These are phyloP conservation scores for Acanthurus leucopareius DNA, from an alignment of 2,797 vertebrate species.

Conservation along the genomic window DNA sequence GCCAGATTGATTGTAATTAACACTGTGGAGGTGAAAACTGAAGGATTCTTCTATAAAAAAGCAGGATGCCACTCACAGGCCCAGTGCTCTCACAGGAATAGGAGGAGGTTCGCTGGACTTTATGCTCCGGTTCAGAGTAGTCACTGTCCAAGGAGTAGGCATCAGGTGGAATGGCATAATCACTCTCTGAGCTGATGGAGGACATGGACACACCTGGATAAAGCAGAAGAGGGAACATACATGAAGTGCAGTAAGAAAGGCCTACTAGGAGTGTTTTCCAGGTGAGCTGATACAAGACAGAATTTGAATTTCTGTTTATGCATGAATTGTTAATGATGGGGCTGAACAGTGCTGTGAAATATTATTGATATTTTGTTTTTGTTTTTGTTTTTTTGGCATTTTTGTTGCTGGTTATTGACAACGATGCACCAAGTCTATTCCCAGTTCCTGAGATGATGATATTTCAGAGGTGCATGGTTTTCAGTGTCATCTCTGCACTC, in stretches of 20 bases:
- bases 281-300: not conserved
- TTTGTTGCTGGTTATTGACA: too few species aligned
- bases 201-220: slow-evolving; percentile 94
- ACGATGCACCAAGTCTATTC: too few species aligned
- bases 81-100: slow-evolving; percentile 90
- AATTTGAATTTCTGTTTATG: not conserved
- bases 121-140: slow-evolving; percentile 96
- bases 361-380: too few species aligned
- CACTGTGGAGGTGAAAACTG: not conserved
- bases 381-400: too few species aligned
- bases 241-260: not conserved
- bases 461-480: too few species aligned
- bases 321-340: too few species aligned
- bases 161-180: slow-evolving; percentile 97
- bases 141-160: slow-evolving; percentile 94
- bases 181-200: slow-evolving; percentile 95
- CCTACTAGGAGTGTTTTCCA: too few species aligned
- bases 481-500: too few species aligned
- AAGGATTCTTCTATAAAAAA: too few species aligned
- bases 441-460: too few species aligned
- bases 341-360: too few species aligned
- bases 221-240: not conserved
- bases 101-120: slow-evolving; percentile 93
- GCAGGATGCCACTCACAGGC: slow-evolving; percentile 79
- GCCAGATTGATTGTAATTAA: not conserved